phyloP scores from a whole-genome alignment of 2,113 vertebrate genomes.

The Oreocharis arfaki region DNA sequence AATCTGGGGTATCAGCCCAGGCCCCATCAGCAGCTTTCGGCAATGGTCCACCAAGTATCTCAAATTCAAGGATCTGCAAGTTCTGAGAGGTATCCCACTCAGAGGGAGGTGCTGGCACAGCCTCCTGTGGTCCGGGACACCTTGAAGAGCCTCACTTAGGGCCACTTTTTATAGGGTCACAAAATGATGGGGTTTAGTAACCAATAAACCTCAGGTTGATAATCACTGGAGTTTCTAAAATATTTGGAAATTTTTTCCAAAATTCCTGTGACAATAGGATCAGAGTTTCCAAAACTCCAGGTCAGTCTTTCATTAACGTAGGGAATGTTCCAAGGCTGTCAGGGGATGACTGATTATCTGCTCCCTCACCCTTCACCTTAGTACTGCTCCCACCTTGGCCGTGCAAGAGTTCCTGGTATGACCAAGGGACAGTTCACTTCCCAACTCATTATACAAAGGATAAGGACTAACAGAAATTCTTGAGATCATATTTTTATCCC shows the following conservation, averaged over 20 bases:
- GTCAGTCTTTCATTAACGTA: not conserved
- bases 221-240: not conserved
- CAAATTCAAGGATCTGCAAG: not conserved
- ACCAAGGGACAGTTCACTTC: not conserved
- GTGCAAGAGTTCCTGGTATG: not conserved
- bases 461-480: not conserved
- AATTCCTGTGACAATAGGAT: not conserved
- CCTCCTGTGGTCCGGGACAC: not conserved
- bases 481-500: not conserved
- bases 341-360: not conserved
- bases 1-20: not conserved
- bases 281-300: not conserved
- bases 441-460: not conserved
- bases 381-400: rapidly evolving
- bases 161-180: not conserved
- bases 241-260: not conserved
- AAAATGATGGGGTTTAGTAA: not conserved
- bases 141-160: not conserved
- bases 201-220: not conserved
- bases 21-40: not conserved
- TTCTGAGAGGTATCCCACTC: not conserved
- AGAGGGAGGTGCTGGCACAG: not conserved
- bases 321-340: not conserved
- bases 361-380: not conserved
- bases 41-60: not conserved